These are phyloP conservation scores for Cercopithecus diana DNA, from an alignment of 2,797 vertebrate species.

Conservation along the genomic window DNA sequence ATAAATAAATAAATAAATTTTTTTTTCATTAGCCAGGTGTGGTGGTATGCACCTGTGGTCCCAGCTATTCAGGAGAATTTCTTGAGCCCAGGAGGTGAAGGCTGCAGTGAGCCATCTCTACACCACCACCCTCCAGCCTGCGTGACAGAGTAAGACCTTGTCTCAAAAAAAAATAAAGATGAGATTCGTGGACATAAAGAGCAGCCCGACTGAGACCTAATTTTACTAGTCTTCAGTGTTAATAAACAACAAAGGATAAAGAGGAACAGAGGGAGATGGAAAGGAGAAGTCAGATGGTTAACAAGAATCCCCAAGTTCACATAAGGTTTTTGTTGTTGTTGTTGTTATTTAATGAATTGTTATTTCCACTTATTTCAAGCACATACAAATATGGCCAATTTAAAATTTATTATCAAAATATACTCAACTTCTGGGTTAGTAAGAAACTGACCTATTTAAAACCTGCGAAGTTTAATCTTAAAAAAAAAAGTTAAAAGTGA, in stretches of 20 bases:
- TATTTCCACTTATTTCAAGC: conserved; percentile 55
- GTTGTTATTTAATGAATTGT: not conserved
- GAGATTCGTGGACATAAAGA: not conserved
- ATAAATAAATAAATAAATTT: too few species aligned
- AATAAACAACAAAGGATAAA: conserved; percentile 39
- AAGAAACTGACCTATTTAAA: not conserved
- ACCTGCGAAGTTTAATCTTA: not conserved
- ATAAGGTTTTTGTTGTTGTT: not conserved
- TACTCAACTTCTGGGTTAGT: not conserved
- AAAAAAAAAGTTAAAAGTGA: not conserved
- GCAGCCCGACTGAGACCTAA: not conserved
- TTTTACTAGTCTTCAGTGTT: conserved; percentile 21
- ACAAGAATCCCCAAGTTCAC: conserved; percentile 37
- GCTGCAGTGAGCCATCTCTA: not conserved
- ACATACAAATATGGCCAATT: conserved; percentile 29
- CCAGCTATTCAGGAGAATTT: not conserved
- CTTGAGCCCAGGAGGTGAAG: not conserved
- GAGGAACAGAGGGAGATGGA: conserved; percentile 35
- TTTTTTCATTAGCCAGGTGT: not conserved
- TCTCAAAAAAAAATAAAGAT: conserved; percentile 35
- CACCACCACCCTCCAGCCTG: not conserved
- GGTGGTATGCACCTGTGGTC: not conserved
- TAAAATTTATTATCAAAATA: conserved; percentile 52
- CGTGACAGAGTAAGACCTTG: not conserved
- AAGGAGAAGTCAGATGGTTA: conserved; percentile 57